phyloP scores from a whole-genome alignment of 1,140 invertebrate genomes.

The Brachionus manjavacas region DNA sequence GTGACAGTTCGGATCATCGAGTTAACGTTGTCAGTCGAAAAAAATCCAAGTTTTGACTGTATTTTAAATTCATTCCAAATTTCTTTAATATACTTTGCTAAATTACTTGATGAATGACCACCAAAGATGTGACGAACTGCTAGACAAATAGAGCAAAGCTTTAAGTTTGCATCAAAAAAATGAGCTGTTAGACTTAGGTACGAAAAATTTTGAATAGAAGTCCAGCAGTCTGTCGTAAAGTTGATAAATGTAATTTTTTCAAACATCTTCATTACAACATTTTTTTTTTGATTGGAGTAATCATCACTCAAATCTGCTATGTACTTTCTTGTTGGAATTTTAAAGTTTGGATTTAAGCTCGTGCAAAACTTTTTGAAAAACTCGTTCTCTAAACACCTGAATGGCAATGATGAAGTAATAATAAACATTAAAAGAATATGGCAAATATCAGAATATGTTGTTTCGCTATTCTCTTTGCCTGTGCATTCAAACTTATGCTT shows the following conservation, averaged over 20 bases:
- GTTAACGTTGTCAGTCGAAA: background rate
- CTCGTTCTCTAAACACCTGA: background rate
- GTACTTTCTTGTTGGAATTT: background rate
- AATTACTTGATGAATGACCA: background rate
- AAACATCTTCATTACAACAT: background rate
- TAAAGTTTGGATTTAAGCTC: background rate
- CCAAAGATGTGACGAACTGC: background rate
- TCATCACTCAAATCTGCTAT: background rate
- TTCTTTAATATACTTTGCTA: background rate
- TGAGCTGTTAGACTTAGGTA: background rate
- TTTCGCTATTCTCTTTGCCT: too few species aligned
- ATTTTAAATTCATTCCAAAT: background rate
- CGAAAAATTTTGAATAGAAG: background rate
- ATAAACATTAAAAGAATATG: background rate
- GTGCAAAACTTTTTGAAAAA: background rate
- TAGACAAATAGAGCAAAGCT: background rate
- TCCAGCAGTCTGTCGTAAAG: background rate
- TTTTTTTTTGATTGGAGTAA: too few species aligned
- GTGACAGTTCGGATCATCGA: background rate
- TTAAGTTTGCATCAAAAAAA: background rate
- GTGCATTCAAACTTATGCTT: too few species aligned
- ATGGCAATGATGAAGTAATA: background rate
- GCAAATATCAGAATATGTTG: too few species aligned
- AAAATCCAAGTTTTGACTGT: background rate
- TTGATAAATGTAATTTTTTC: background rate